phyloP scores from a whole-genome alignment of 2,113 vertebrate species.

The Elephantulus edwardii region DNA sequence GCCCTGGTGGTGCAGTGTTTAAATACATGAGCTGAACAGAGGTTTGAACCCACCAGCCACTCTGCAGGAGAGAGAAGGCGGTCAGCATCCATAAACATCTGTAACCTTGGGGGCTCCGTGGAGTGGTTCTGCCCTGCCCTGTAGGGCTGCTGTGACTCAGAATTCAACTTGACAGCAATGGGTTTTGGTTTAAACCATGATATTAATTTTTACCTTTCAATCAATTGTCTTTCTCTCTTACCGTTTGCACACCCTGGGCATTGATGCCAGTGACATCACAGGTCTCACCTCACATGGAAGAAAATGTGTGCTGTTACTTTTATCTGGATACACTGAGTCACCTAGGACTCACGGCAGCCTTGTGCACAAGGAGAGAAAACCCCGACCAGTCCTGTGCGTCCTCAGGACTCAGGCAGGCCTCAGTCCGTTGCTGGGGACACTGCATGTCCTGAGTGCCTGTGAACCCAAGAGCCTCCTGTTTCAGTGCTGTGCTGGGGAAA shows the following conservation, averaged over 20 bases:
- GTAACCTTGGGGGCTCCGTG: too few species aligned
- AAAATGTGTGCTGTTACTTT: neutral
- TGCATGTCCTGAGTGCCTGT: neutral
- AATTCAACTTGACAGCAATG: too few species aligned
- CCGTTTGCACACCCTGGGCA: neutral
- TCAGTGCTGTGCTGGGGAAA: neutral
- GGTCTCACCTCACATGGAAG: neutral
- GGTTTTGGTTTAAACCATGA: neutral
- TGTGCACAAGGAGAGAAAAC: neutral
- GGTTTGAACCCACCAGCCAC: too few species aligned
- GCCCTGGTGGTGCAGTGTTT: too few species aligned
- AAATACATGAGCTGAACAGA: too few species aligned
- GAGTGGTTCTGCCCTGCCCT: too few species aligned
- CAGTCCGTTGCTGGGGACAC: neutral
- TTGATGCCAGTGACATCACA: neutral
- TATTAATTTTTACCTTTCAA: neutral
- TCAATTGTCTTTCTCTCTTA: slow-evolving; percentile 15
- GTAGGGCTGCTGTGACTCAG: too few species aligned
- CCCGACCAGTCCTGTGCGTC: neutral
- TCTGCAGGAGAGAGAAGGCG: too few species aligned
- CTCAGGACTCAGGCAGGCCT: neutral
- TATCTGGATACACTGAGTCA: neutral
- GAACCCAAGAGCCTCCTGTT: neutral
- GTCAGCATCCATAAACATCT: too few species aligned
- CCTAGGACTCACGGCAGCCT: neutral